Base-by-base conservation (phyloP, 1,140 invertebrate species). In the Colletes gigas region DNA sequence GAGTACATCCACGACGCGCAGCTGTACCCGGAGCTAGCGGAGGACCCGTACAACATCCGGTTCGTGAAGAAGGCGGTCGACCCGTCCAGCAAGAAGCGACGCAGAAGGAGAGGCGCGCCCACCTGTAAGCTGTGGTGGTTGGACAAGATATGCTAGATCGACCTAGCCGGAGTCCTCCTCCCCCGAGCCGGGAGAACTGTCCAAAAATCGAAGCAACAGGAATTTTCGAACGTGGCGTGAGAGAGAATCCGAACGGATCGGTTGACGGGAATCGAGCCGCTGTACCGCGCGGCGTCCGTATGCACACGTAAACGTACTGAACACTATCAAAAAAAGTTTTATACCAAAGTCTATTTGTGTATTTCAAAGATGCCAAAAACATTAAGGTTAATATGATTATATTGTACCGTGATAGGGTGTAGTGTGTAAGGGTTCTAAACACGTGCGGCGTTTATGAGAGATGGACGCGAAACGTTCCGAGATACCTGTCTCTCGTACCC, bases 21-120 rank as follows among this genome's bases (percentile, higher is more conserved):
- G 85, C 93, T 96, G 19, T 99, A 98, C 94, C 98, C 98, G 0
- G 97, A 99, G 90, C 94, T 99, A 15, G 97, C 98, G 15, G 98
- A 99, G 93, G 98, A 99, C 94, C 98, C 98, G 3, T 98, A 97
- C 93, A 99, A 99, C 94, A 96, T 99, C 71, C 95, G 96, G 85
- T 98, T 98, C 90, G 95, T 97, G 14, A 98, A 98, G 93, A 97
- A 97, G 90, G 95, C 96, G 81, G 92, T 94, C 3, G 95, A 95
- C 76, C 94, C 94, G 81, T 94, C 95, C 44, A 95, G 95, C 89
- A 95, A 95, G 78, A 94, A 95, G 81, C 92, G 95, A 78, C 95
- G 95, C 90, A 95, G 96, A 84, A 94, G 92, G 89, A 92, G 90
- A 91, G 93, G 88, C 50, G 90, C 88, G 6, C 89, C 90, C 17